Conservation (phyloP, 2,797 vertebrate genomes). For the Esox lucius region DNA sequence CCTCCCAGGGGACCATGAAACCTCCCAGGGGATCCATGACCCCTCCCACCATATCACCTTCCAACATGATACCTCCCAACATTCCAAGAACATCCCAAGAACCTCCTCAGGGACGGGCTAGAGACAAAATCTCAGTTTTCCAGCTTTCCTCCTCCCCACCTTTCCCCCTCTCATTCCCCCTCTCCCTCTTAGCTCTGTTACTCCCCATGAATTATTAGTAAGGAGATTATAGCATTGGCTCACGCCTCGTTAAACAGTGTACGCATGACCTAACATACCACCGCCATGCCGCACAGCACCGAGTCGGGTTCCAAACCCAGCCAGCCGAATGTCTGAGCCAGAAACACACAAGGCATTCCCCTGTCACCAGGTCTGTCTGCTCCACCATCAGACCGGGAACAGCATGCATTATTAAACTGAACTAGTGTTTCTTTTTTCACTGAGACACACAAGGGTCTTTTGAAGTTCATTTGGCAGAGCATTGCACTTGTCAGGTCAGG, state of each 20-base stretch:
- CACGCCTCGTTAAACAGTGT: constrained; percentile 73
- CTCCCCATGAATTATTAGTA: constrained; percentile 76
- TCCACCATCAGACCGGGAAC: background rate
- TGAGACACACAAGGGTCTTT: too few species aligned
- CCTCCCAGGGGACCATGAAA: too few species aligned
- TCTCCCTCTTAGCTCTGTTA: constrained; percentile 51
- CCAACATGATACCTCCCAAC: too few species aligned
- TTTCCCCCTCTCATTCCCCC: background rate
- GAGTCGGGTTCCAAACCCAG: constrained; percentile 62
- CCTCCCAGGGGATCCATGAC: too few species aligned
- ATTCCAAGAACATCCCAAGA: too few species aligned
- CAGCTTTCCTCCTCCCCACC: background rate
- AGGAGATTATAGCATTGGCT: constrained; percentile 72
- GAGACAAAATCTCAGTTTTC: too few species aligned
- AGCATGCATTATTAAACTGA: constrained; percentile 12
- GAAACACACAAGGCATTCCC: constrained; percentile 38
- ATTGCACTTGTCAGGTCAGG: too few species aligned
- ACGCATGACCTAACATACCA: constrained; percentile 64
- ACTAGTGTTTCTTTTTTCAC: too few species aligned
- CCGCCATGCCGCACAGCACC: constrained; percentile 29
- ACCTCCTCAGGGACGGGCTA: too few species aligned
- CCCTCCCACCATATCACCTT: too few species aligned
- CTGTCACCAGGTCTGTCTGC: constrained; percentile 11
- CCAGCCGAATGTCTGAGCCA: constrained; percentile 45
- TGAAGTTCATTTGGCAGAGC: too few species aligned